Percentiles rank a stretch among this genome's conserved stretches.
Conservation (phyloP, 1,140 invertebrate species). For the Drosophila leontia region DNA sequence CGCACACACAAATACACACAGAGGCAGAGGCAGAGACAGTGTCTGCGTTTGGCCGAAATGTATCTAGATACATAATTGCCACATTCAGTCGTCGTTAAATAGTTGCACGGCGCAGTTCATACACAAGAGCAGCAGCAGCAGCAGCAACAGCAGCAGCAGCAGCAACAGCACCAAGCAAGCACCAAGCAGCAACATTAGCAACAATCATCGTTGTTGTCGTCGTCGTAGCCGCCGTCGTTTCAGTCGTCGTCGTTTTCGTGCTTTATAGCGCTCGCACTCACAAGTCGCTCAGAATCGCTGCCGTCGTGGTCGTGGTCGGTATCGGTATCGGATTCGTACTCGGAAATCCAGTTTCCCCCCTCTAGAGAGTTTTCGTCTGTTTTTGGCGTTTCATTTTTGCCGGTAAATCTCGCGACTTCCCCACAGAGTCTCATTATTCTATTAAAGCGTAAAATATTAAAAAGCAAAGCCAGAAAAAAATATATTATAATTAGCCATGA, state of each 20-base stretch:
- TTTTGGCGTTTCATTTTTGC: slow-evolving; percentile 24
- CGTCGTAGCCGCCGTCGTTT: slow-evolving; percentile 55
- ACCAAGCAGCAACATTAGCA: slow-evolving; percentile 34
- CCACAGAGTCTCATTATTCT: slow-evolving; percentile 41
- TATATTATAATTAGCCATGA: slow-evolving; percentile 61
- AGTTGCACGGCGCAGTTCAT: slow-evolving; percentile 84
- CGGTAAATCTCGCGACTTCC: slow-evolving; percentile 38
- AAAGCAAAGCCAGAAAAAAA: not conserved
- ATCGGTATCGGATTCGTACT: slow-evolving; percentile 64
- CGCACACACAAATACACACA: slow-evolving; percentile 47
- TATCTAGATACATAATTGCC: slow-evolving; percentile 85
- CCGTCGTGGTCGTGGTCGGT: slow-evolving; percentile 74
- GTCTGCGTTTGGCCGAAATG: slow-evolving; percentile 81
- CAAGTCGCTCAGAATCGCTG: slow-evolving; percentile 80
- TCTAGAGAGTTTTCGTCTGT: slow-evolving; percentile 3
- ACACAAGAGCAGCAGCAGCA: slow-evolving; percentile 35
- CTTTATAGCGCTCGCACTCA: slow-evolving; percentile 76
- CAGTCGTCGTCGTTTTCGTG: slow-evolving; percentile 67
- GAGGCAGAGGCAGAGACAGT: slow-evolving; percentile 33
- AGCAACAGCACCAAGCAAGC: slow-evolving; percentile 28
- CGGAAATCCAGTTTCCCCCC: slow-evolving; percentile 28
- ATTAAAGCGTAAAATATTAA: slow-evolving; percentile 39
- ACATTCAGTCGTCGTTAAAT: slow-evolving; percentile 85
- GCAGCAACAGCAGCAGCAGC: slow-evolving; percentile 20
- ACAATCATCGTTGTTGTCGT: slow-evolving; percentile 51